Percentiles rank a stretch among this genome's conserved stretches.
These are phyloP conservation scores for Tylochromis polylepis DNA, from an alignment of 2,113 vertebrate genomes.

Conservation along the genomic window DNA sequence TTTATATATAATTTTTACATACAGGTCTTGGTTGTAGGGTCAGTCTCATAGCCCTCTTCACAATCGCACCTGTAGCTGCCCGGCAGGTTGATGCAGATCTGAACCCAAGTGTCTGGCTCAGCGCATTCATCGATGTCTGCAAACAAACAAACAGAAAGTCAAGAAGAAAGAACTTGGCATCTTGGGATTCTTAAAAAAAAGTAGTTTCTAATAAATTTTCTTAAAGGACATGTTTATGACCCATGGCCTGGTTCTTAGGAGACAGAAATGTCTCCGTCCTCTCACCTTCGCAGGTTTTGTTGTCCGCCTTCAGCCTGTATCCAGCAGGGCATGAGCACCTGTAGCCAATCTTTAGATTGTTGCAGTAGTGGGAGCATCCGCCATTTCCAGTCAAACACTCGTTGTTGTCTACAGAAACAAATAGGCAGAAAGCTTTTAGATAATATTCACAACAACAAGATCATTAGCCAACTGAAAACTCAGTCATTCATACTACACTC, in stretches of 20 bases:
- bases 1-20: constrained; percentile 29
- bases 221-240: not conserved
- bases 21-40: constrained; percentile 75
- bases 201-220: not conserved
- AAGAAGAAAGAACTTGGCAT: not conserved
- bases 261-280: not conserved
- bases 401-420: constrained; percentile 64
- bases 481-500: constrained; percentile 11
- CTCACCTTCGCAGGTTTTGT: constrained; percentile 79
- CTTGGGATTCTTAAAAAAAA: not conserved
- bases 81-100: constrained; percentile 79
- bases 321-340: constrained; percentile 80
- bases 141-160: not conserved
- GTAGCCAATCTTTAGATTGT: constrained; percentile 77
- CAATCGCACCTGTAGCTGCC: constrained; percentile 86
- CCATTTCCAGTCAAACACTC: constrained; percentile 78
- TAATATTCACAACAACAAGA: not conserved
- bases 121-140: constrained; percentile 84
- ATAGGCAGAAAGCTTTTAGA: not conserved
- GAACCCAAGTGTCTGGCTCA: constrained; percentile 74
- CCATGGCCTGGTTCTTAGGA: not conserved
- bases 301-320: constrained; percentile 68
- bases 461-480: not conserved
- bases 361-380: constrained; percentile 80
- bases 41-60: constrained; percentile 71